Evolutionary conservation across 2,797 vertebrate genomes (phyloP).

Genomic region (Carcharodon carcharias): DNA sequence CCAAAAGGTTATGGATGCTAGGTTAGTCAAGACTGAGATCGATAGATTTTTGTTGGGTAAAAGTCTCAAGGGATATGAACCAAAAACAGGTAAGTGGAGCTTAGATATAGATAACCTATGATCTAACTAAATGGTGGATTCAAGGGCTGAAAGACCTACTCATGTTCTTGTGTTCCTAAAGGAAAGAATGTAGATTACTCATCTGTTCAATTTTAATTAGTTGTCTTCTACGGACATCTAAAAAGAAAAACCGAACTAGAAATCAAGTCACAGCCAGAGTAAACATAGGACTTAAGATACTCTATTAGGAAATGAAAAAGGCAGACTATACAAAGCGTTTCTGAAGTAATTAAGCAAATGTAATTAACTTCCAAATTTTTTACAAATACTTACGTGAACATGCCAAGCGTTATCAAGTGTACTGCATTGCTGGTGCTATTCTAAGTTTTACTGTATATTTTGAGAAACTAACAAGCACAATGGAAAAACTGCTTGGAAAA

Average conservation of each 20-base stretch:
- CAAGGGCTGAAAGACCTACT: not conserved
- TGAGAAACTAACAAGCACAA: not conserved
- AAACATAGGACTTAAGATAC: not conserved
- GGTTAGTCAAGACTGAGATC: not conserved
- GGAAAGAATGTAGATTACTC: not conserved
- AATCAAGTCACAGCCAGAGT: not conserved
- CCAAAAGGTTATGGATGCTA: not conserved
- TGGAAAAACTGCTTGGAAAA: not conserved
- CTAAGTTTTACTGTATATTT: not conserved
- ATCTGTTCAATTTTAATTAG: not conserved
- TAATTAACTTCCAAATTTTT: not conserved
- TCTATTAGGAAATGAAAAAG: not conserved
- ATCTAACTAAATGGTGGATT: not conserved
- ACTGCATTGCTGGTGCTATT: not conserved
- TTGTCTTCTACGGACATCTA: not conserved
- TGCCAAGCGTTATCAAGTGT: not conserved
- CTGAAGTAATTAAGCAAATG: not conserved
- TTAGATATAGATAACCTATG: not conserved
- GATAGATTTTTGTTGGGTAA: no score
- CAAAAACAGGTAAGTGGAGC: not conserved
- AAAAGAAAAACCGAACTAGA: not conserved
- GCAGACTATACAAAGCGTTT: not conserved
- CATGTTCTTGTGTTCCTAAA: not conserved
- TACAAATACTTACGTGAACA: not conserved
- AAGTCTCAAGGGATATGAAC: not conserved